These are phyloP conservation scores for Labeo calbasu DNA, from an alignment of 2,797 vertebrate genomes.

Conservation along the genomic window DNA sequence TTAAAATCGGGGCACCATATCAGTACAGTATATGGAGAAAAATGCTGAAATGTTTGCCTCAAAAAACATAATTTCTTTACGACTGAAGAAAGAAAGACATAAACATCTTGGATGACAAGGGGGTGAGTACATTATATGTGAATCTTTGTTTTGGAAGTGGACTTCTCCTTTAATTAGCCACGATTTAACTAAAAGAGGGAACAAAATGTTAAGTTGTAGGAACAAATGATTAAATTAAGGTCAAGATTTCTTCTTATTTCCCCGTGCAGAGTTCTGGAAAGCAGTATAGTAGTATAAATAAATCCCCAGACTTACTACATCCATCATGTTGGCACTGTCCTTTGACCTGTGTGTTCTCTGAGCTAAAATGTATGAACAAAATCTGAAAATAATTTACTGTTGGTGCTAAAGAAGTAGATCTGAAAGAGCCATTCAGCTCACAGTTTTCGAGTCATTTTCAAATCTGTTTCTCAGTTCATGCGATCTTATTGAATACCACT, in stretches of 20 bases:
- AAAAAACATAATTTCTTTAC: too few species aligned
- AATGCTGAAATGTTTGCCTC: too few species aligned
- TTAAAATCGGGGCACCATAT: too few species aligned
- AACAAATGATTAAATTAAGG: not conserved
- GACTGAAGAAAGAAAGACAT: too few species aligned
- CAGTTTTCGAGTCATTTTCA: too few species aligned
- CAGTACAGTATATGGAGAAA: too few species aligned
- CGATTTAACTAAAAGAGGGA: not conserved
- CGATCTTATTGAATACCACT: not conserved
- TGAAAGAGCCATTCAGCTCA: slow-evolving; percentile 22
- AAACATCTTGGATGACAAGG: too few species aligned
- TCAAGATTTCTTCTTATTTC: not conserved
- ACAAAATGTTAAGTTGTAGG: not conserved
- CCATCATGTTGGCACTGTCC: slow-evolving; percentile 28
- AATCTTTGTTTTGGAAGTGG: too few species aligned
- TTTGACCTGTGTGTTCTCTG: slow-evolving; percentile 17
- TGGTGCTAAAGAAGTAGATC: not conserved
- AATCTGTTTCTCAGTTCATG: not conserved
- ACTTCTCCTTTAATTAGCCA: too few species aligned
- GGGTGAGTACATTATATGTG: too few species aligned
- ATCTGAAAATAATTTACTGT: slow-evolving; percentile 19
- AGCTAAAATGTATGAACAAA: slow-evolving; percentile 13
- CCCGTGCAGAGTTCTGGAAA: not conserved
- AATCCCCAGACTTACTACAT: slow-evolving; percentile 28
- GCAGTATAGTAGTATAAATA: slow-evolving; percentile 16